Percentiles rank a stretch among this genome's conserved stretches.
phyloP scores from a whole-genome alignment of 2,113 vertebrate species.

The Gobius niger region DNA sequence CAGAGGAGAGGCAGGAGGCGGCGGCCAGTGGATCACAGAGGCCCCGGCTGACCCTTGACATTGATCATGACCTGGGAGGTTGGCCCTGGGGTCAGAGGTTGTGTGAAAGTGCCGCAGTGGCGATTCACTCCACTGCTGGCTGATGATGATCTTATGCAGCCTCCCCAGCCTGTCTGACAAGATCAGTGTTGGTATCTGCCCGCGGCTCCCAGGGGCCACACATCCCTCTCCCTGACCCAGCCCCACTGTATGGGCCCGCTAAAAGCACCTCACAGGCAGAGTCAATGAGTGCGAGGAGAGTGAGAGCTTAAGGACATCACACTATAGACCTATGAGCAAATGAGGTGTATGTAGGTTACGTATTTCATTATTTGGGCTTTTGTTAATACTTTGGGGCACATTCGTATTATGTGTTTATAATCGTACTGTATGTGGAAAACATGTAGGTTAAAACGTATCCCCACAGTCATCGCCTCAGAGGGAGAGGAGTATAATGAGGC shows the following conservation, averaged over 20 bases:
- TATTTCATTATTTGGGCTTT: too few relatives aligned
- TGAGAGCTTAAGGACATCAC: conserved; percentile 52
- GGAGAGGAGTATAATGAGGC: too few relatives aligned
- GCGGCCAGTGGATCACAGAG: conserved; percentile 54
- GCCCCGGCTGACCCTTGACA: conserved; percentile 72
- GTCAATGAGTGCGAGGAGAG: conserved; percentile 55
- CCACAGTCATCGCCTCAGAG: too few relatives aligned
- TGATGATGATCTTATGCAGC: conserved; percentile 73
- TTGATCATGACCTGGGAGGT: conserved; percentile 72
- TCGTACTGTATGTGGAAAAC: too few relatives aligned
- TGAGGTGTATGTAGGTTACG: not conserved
- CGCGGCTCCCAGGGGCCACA: conserved; percentile 66
- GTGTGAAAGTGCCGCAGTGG: conserved; percentile 75
- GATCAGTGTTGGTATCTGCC: conserved; percentile 68
- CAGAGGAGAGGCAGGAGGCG: conserved; percentile 31
- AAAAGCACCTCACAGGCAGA: conserved; percentile 71
- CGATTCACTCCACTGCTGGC: conserved; percentile 72
- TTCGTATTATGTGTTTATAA: too few relatives aligned
- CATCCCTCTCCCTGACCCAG: conserved; percentile 61
- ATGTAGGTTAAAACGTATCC: too few relatives aligned
- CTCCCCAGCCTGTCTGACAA: conserved; percentile 69
- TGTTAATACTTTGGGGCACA: too few relatives aligned
- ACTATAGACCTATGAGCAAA: conserved; percentile 23
- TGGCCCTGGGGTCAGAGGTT: conserved; percentile 71
- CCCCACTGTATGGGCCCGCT: conserved; percentile 50